Conservation (phyloP, 2,888 invertebrate genomes). For the Xestia rhomboidea region DNA sequence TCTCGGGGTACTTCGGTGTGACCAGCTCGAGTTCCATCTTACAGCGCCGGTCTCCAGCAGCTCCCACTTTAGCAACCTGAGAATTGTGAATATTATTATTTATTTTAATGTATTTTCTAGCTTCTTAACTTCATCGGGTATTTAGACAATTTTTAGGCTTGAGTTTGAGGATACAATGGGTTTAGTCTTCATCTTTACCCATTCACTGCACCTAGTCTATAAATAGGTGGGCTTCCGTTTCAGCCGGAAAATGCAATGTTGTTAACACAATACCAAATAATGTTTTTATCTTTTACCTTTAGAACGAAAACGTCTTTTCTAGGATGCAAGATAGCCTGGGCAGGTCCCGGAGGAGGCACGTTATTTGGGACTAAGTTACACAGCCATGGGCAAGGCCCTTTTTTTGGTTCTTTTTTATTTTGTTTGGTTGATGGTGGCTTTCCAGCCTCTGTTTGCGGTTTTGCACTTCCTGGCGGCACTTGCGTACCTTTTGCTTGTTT, state of each 20-base stretch:
- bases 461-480: not conserved
- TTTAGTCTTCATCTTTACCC: not conserved
- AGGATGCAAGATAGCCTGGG: constrained; percentile 89
- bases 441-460: not conserved
- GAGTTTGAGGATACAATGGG: not conserved
- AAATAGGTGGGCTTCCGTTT: not conserved
- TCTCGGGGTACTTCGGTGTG: constrained; percentile 91
- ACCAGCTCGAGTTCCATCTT: constrained; percentile 92
- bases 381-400: constrained; percentile 7
- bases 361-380: constrained; percentile 71
- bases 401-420: not conserved
- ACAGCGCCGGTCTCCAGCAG: constrained; percentile 83
- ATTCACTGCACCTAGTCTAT: not conserved
- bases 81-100: not conserved
- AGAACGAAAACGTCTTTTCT: constrained; percentile 92
- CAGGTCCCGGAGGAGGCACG: constrained; percentile 77
- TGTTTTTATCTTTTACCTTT: constrained; percentile 78
- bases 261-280: not conserved
- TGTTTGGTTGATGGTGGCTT: not conserved
- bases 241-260: not conserved
- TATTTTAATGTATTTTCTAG: not conserved
- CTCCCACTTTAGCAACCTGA: constrained; percentile 83
- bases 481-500: constrained; percentile 62
- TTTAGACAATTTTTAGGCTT: not conserved
- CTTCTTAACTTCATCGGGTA: not conserved